Percentiles rank a stretch among this genome's conserved stretches.
These are phyloP conservation scores for Hydropotes inermis DNA, from an alignment of 2,113 vertebrate genomes.

Conservation along the genomic window DNA sequence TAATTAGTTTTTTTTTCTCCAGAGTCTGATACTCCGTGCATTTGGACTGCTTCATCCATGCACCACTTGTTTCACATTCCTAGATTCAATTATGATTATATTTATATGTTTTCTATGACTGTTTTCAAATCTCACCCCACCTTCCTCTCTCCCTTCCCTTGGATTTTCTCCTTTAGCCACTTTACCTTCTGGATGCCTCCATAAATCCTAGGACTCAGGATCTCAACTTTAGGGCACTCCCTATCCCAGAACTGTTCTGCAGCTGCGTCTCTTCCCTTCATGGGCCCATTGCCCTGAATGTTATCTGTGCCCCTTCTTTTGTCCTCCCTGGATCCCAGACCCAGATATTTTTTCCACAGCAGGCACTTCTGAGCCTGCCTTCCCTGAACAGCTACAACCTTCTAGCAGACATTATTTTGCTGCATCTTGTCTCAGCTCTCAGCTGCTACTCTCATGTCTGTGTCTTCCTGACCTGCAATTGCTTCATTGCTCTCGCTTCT, in stretches of 20 bases:
- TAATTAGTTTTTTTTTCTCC: background rate
- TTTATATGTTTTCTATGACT: background rate
- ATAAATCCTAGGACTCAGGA: background rate
- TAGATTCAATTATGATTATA: background rate
- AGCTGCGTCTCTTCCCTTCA: background rate
- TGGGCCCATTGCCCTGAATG: background rate
- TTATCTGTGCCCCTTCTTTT: background rate
- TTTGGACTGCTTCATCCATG: background rate
- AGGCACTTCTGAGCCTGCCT: background rate
- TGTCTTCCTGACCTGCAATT: background rate
- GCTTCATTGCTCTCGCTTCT: background rate
- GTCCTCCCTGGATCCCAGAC: background rate
- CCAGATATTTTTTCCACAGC: background rate
- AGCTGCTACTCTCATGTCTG: background rate
- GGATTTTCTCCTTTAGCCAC: background rate
- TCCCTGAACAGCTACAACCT: background rate
- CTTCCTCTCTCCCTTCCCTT: background rate
- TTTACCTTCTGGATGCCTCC: background rate
- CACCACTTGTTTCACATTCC: background rate
- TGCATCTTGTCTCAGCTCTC: background rate
- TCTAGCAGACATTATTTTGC: background rate
- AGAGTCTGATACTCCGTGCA: background rate
- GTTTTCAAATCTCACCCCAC: background rate
- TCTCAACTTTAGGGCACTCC: background rate
- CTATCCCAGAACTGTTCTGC: fast-evolving